A percentile compares a stretch with the other conserved stretches of the same genome.
phyloP scores from a whole-genome alignment of 2,797 vertebrate genomes.

The Muraenolepis orangiensis region DNA sequence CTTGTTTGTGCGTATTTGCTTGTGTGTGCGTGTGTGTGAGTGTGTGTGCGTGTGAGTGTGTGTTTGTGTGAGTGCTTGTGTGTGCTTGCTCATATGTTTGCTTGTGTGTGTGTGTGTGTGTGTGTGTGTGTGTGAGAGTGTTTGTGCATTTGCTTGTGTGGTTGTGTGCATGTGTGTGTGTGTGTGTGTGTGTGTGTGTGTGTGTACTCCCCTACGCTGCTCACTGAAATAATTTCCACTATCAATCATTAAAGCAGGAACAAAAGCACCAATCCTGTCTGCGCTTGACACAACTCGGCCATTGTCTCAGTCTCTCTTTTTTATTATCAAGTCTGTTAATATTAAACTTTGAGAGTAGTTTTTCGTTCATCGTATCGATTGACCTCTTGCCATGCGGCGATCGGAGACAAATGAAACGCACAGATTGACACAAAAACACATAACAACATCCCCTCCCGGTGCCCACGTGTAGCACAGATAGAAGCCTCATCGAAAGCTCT shows the following conservation, averaged over 20 bases:
- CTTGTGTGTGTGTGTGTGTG: neutral
- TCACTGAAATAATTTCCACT: neutral
- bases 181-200: slow-evolving; percentile 9
- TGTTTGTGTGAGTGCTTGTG: slow-evolving; percentile 7
- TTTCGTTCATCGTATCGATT: neutral
- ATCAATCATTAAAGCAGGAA: neutral
- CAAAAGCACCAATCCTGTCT: neutral
- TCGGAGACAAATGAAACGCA: neutral
- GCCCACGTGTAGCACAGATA: neutral
- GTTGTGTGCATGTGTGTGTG: slow-evolving; percentile 11
- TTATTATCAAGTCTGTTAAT: neutral
- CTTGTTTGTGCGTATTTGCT: slow-evolving; percentile 7
- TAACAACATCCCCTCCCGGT: too few relatives aligned
- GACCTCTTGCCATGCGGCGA: neutral
- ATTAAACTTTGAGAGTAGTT: neutral
- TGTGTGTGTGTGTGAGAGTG: neutral
- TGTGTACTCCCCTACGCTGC: neutral
- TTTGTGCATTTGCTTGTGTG: neutral
- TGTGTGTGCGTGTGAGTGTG: slow-evolving; percentile 6
- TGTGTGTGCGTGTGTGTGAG: slow-evolving; percentile 4
- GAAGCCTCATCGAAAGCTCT: neutral
- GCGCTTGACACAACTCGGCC: neutral
- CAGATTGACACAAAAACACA: too few relatives aligned
- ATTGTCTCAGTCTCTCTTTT: neutral
- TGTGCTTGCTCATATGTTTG: neutral